Evolutionary conservation across 2,888 invertebrate genomes (phyloP).

Genomic region (Nebria salina): DNA sequence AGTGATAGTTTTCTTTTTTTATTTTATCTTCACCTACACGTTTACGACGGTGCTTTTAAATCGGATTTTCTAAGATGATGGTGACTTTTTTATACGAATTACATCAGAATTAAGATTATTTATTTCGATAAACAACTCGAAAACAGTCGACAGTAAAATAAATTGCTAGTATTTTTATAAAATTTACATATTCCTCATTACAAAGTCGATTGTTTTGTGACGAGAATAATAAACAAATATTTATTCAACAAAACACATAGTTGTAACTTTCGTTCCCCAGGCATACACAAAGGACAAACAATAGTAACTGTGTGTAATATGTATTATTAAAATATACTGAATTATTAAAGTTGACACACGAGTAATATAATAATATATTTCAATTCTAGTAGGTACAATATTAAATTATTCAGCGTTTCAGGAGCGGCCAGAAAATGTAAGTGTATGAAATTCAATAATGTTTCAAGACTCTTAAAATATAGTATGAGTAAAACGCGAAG

Average conservation of each 20-base stretch:
- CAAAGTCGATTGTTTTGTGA: background rate
- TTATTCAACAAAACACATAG: background rate
- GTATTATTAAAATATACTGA: background rate
- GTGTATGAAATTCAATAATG: background rate
- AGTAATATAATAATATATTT: background rate
- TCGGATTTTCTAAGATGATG: background rate
- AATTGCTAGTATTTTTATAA: background rate
- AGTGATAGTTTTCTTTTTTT: conserved; percentile 20
- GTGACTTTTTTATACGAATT: too few species aligned
- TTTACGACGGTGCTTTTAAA: background rate
- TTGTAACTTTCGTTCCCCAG: background rate
- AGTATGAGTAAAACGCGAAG: background rate
- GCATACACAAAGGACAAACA: background rate
- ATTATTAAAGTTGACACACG: background rate
- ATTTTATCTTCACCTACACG: background rate
- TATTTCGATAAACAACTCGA: too few species aligned
- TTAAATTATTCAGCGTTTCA: background rate
- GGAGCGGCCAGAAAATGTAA: background rate
- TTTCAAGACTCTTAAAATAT: background rate
- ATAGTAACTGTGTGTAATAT: background rate
- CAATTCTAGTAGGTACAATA: too few species aligned
- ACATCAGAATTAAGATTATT: too few species aligned
- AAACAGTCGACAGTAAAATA: too few species aligned
- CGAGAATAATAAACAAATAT: background rate
- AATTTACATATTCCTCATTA: background rate